These are phyloP conservation scores for Listrodromus nycthemerus DNA, from an alignment of 2,888 invertebrate genomes.

Conservation along the genomic window DNA sequence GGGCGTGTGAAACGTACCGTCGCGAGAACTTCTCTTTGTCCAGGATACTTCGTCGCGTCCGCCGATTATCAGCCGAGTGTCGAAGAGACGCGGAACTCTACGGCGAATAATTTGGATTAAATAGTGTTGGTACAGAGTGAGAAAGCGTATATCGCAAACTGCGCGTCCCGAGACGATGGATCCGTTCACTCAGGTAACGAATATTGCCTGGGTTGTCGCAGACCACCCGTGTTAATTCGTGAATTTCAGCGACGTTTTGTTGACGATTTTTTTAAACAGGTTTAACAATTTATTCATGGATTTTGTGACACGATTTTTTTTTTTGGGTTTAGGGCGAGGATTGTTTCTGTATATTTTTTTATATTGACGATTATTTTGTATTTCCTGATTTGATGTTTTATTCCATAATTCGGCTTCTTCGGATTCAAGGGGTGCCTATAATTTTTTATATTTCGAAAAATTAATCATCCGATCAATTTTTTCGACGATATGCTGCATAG, in stretches of 20 bases:
- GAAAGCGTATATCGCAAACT: neutral
- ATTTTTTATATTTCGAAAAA: no score
- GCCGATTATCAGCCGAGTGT: neutral
- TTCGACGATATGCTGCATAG: no score
- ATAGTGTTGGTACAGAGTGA: neutral
- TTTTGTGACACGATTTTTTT: neutral
- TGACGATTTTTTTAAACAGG: neutral
- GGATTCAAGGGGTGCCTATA: no score
- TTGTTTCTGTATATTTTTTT: neutral
- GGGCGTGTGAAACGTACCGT: constrained; percentile 11
- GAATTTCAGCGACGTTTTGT: neutral
- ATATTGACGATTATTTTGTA: neutral
- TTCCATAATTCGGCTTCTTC: neutral
- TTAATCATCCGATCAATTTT: no score
- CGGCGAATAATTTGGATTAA: neutral
- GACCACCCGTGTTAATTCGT: neutral
- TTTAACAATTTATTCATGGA: neutral
- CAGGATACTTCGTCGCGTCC: neutral
- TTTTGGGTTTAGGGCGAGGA: neutral
- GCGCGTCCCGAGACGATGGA: constrained; percentile 85
- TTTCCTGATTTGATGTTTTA: no score
- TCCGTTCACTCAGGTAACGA: constrained; percentile 88
- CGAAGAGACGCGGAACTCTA: constrained; percentile 5
- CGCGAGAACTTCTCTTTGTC: neutral
- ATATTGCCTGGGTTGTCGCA: constrained; percentile 33